Conservation (phyloP, 2,113 vertebrate species). For the Microcebus ravelobensis region DNA sequence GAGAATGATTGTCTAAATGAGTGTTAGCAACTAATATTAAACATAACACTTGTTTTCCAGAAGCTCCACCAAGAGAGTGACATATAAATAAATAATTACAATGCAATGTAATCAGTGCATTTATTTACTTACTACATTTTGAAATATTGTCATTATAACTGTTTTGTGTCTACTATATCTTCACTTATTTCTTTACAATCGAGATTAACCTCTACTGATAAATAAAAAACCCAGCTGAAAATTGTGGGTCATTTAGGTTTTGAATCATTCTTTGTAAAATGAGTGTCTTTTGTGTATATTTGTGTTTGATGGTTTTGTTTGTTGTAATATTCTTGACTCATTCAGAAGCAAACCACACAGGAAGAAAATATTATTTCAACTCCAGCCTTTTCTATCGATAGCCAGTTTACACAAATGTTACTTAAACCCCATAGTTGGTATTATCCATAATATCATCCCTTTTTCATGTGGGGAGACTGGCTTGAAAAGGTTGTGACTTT, state of each 20-base stretch:
- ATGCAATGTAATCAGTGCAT: not conserved
- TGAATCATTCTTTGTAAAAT: not conserved
- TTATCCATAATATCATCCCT: not conserved
- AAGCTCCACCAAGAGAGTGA: not conserved
- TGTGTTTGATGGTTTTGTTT: constrained; percentile 21
- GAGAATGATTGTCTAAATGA: not conserved
- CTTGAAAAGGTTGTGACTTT: not conserved
- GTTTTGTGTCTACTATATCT: not conserved
- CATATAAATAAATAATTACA: not conserved
- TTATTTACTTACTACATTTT: not conserved
- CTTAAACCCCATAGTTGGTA: not conserved
- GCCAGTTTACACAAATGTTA: not conserved
- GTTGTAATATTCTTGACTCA: not conserved
- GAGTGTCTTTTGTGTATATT: not conserved
- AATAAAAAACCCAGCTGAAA: not conserved
- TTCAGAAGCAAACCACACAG: not conserved
- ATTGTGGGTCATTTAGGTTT: not conserved
- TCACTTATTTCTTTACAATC: not conserved
- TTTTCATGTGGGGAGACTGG: not conserved
- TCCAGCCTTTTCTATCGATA: not conserved
- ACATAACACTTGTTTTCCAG: not conserved
- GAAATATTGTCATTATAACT: not conserved
- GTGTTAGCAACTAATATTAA: not conserved
- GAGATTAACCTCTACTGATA: not conserved
- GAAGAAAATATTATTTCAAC: not conserved